Evolutionary conservation across 1,140 invertebrate species (phyloP).

Genomic region (Thaumetopoea pityocampa): DNA sequence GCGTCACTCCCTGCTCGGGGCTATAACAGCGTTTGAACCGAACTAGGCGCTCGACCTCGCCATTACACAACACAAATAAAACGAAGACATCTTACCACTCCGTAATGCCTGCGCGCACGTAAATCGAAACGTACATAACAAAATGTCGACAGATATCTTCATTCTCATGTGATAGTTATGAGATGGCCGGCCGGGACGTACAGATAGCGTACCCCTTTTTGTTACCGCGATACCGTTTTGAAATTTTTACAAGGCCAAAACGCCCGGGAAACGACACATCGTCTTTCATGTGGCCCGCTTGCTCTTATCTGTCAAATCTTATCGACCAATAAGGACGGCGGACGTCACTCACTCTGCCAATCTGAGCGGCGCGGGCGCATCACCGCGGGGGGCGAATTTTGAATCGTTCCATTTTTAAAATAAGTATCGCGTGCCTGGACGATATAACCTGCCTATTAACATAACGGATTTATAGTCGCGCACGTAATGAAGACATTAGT

Average conservation of each 20-base stretch:
- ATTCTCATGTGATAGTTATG: constrained; percentile 47
- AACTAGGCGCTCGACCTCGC: constrained; percentile 31
- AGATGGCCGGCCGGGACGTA: constrained; percentile 18
- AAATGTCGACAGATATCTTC: constrained; percentile 60
- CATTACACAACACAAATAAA: constrained; percentile 35
- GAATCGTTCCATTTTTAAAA: constrained; percentile 56
- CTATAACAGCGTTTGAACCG: constrained; percentile 29
- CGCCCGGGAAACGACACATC: constrained; percentile 47
- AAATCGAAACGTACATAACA: constrained; percentile 33
- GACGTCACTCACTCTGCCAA: constrained; percentile 70
- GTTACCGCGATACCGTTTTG: constrained; percentile 55
- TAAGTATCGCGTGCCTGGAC: constrained; percentile 53
- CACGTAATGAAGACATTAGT: constrained; percentile 54
- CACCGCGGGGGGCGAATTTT: constrained; percentile 57
- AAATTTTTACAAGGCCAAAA: constrained; percentile 59
- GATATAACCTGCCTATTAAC: constrained; percentile 52
- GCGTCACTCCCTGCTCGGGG: constrained; percentile 18
- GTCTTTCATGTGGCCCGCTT: constrained; percentile 57
- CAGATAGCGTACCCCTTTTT: constrained; percentile 40
- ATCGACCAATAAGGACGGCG: constrained; percentile 67
- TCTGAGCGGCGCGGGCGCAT: constrained; percentile 42
- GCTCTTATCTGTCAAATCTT: constrained; percentile 66
- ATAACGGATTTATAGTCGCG: constrained; percentile 29
- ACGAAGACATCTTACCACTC: constrained; percentile 25
- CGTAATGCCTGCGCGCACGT: constrained; percentile 32